phyloP scores from a whole-genome alignment of 2,888 invertebrate genomes.

The Dascillus cervinus region DNA sequence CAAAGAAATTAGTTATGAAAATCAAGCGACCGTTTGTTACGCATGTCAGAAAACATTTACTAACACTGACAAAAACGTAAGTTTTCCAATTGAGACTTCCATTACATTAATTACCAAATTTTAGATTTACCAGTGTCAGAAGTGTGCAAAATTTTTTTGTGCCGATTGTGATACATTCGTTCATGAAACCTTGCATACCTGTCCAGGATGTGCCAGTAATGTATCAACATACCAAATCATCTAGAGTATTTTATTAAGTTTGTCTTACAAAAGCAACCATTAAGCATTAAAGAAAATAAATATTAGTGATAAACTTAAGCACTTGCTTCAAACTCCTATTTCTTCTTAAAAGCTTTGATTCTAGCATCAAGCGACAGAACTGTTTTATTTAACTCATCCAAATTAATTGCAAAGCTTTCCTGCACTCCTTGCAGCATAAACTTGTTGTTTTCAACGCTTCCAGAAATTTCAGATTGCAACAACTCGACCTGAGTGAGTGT shows the following conservation, averaged over 20 bases:
- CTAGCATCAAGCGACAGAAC: conserved; percentile 67
- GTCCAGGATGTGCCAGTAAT: conserved; percentile 90
- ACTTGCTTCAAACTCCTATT: conserved; percentile 24
- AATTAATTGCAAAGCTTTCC: conserved; percentile 70
- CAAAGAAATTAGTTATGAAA: conserved; percentile 59
- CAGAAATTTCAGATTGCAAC: conserved; percentile 63
- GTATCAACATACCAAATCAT: too few species aligned
- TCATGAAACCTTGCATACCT: conserved; percentile 89
- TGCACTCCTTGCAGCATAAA: conserved; percentile 70
- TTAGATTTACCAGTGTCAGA: conserved; percentile 73
- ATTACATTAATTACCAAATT: conserved; percentile 28
- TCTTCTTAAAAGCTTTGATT: conserved; percentile 54
- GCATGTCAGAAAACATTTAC: conserved; percentile 66
- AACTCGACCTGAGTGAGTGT: conserved; percentile 75
- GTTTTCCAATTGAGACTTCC: conserved; percentile 20
- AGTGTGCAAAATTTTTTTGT: conserved; percentile 77
- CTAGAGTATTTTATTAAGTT: neutral
- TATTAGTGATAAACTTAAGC: neutral
- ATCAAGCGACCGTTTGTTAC: conserved; percentile 55
- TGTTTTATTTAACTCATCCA: conserved; percentile 70
- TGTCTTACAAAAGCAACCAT: neutral
- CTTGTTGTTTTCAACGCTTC: conserved; percentile 71
- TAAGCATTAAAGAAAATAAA: neutral
- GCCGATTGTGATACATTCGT: conserved; percentile 93
- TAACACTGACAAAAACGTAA: conserved; percentile 65